Base-by-base conservation (phyloP, 1,140 invertebrate genomes). In the Glomeris maerens region DNA sequence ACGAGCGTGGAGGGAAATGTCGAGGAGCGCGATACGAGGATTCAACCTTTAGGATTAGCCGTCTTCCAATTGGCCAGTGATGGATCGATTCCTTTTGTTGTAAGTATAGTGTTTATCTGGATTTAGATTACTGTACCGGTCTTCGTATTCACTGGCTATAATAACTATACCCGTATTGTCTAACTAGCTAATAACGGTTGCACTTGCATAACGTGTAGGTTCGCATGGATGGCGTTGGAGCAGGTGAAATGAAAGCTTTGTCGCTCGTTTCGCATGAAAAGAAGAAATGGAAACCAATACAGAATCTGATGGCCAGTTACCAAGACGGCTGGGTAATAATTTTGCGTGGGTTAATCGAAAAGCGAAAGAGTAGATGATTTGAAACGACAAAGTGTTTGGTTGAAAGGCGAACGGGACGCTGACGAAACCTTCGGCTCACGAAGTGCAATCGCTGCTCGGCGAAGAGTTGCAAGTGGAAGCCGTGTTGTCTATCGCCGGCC, bases 381-480 rank as follows among this genome's bases (percentile, higher is more conserved):
- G 5, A 21, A 21, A 17, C 4, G 10, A 7, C 5, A 10, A 5
- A 5, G 17, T 42, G 4, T 21, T 42, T 4, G 5, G 4, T 42
- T 42, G 5, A 7, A 70, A 77, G 64, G 78, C 77, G 1, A 79
- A 80, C 50, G 82, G 81, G 1, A 77, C 78, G 0, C 62, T 82
- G 1, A 73, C 76, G 14, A 72, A 74, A 52, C 66, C 81, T 22
- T 75, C 73, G 1, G 78, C 81, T 1, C 73, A 78, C 49, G 72
- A 83, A 1, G 60, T 89, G 7, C 84, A 89, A 56, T 78, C 83
- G 0, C 62, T 91, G 1, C 85, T 89, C 57, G 75, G 77, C 27
- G 84, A 83, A 1, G 81, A 87, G 49, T 73, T 89, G 0, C 79
- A 81, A 53, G 80, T 85, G 20, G 76, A 74, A 2, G 76, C 77